Conservation (phyloP, 2,797 vertebrate genomes). For the Diceros bicornis region DNA sequence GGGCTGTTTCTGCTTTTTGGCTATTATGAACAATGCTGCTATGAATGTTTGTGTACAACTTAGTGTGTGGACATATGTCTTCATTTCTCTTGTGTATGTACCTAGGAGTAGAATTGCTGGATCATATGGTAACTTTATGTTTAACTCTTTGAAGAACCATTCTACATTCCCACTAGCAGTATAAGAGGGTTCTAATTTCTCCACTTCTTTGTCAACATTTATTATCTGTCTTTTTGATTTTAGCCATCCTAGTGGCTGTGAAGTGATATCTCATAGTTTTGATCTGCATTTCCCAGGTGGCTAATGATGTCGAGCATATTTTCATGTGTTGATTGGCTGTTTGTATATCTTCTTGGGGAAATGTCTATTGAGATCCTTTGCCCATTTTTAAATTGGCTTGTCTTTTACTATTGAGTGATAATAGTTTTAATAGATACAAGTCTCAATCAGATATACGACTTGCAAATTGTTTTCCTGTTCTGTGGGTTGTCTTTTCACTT, state of each 20-base stretch:
- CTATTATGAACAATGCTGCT: background rate
- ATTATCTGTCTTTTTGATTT: constrained; percentile 7
- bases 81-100: background rate
- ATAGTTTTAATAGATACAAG: background rate
- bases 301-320: constrained; percentile 5
- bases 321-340: background rate
- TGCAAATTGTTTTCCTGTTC: background rate
- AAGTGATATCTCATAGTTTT: constrained; percentile 20
- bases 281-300: constrained; percentile 42
- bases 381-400: background rate
- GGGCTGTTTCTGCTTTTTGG: background rate
- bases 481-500: background rate
- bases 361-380: constrained; percentile 10
- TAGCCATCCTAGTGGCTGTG: background rate
- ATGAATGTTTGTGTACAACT: background rate
- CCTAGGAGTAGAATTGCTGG: background rate
- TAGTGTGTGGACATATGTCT: background rate
- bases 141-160: background rate
- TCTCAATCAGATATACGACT: background rate
- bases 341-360: constrained; percentile 32
- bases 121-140: background rate
- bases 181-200: background rate
- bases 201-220: background rate
- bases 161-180: background rate
- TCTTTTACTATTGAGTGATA: constrained; percentile 20